Conservation (phyloP, 2,888 invertebrate species). For the Drosophila subsilvestris region DNA sequence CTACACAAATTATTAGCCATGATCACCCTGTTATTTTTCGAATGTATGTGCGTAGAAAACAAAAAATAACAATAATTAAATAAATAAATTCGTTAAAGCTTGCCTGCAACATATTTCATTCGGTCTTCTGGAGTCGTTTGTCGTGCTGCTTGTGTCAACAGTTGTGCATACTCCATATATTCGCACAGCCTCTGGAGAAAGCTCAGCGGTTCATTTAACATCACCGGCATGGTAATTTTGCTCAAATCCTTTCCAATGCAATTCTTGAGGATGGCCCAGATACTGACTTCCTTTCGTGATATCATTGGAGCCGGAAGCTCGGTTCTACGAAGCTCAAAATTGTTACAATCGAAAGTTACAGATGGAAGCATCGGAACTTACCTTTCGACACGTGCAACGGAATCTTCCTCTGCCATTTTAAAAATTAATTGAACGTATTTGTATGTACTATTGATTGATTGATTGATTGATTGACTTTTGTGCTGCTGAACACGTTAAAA, state of each 20-base stretch:
- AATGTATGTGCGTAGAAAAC: neutral
- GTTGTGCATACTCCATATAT: slow-evolving; percentile 94
- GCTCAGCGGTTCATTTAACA: slow-evolving; percentile 97
- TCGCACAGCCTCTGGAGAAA: slow-evolving; percentile 97
- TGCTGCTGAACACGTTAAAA: slow-evolving; percentile 28
- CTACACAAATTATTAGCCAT: neutral
- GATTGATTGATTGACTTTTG: slow-evolving; percentile 40
- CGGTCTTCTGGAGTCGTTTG: slow-evolving; percentile 92
- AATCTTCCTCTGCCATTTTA: slow-evolving; percentile 26
- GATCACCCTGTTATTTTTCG: neutral
- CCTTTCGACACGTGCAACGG: slow-evolving; percentile 27
- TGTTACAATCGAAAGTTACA: neutral
- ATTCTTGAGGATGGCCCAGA: slow-evolving; percentile 96
- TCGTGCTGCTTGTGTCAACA: slow-evolving; percentile 88
- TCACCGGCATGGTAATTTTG: slow-evolving; percentile 97
- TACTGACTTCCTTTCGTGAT: slow-evolving; percentile 91
- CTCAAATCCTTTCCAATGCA: slow-evolving; percentile 96
- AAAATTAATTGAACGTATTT: slow-evolving; percentile 11
- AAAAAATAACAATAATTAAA: neutral
- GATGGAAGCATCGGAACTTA: neutral
- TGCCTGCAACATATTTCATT: slow-evolving; percentile 90
- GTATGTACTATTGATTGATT: slow-evolving; percentile 25
- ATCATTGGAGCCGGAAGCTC: slow-evolving; percentile 90
- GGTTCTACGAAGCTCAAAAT: slow-evolving; percentile 85
- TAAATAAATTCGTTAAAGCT: too few relatives aligned